phyloP scores from a whole-genome alignment of 1,140 invertebrate species.

The Diachasmimorpha longicaudata region DNA sequence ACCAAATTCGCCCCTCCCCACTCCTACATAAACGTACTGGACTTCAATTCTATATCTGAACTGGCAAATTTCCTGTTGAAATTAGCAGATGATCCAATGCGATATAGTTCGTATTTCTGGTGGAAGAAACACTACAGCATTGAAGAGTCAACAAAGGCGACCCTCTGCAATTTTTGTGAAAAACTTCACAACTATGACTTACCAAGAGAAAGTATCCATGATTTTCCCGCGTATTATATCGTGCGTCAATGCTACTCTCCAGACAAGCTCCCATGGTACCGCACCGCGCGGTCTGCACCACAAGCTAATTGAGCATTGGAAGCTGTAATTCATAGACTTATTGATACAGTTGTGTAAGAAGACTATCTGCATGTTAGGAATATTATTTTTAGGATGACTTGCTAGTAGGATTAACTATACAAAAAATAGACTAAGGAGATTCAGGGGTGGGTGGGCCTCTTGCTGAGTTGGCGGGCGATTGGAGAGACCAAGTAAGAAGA shows the following conservation, averaged over 20 bases:
- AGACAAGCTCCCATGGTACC: background rate
- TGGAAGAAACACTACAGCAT: slow-evolving; percentile 60
- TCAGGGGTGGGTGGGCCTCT: too few relatives aligned
- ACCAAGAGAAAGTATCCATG: slow-evolving; percentile 21
- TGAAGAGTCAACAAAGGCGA: background rate
- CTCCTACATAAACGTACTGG: slow-evolving; percentile 68
- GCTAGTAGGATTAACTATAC: too few relatives aligned
- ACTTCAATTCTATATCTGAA: slow-evolving; percentile 60
- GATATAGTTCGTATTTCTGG: slow-evolving; percentile 64
- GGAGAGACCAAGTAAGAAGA: too few relatives aligned
- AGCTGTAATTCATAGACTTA: too few relatives aligned
- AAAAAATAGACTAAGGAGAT: too few relatives aligned
- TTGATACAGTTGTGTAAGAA: too few relatives aligned
- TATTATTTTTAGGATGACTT: too few relatives aligned
- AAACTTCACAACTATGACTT: slow-evolving; percentile 31
- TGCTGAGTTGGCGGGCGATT: too few relatives aligned
- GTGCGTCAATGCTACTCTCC: background rate
- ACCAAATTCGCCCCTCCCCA: slow-evolving; percentile 61
- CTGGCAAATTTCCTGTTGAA: slow-evolving; percentile 63
- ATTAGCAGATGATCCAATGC: slow-evolving; percentile 54
- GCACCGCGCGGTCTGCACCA: too few relatives aligned
- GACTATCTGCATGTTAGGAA: too few relatives aligned
- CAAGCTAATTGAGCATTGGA: too few relatives aligned
- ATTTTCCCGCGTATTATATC: slow-evolving; percentile 19
- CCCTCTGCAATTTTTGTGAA: slow-evolving; percentile 44